These are phyloP conservation scores for Ypsolopha sequella DNA, from an alignment of 2,888 invertebrate species.

Conservation along the genomic window DNA sequence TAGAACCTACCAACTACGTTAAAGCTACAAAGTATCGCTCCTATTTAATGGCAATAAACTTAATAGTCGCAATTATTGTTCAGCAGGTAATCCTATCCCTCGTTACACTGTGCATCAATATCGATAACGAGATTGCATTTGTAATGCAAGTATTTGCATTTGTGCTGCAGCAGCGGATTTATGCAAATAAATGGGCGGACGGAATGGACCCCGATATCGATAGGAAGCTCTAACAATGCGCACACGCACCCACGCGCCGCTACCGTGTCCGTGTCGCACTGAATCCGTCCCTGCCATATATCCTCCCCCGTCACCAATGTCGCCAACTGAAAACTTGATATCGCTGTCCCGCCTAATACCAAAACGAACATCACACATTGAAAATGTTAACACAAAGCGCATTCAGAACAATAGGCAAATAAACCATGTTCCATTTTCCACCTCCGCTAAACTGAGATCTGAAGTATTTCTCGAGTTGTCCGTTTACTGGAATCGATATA, in stretches of 20 bases:
- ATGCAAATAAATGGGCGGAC: constrained; percentile 7
- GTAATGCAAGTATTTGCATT: constrained; percentile 8
- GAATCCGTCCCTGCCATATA: constrained; percentile 25
- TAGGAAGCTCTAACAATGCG: not conserved
- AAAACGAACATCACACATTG: constrained; percentile 17
- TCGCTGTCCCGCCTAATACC: constrained; percentile 15
- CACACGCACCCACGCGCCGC: constrained; percentile 28
- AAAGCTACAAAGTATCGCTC: not conserved
- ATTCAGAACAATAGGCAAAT: constrained; percentile 54
- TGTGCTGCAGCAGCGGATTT: not conserved
- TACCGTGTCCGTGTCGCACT: constrained; percentile 19
- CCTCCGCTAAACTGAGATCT: constrained; percentile 22
- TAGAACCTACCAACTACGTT: not conserved
- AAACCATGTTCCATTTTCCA: constrained; percentile 46
- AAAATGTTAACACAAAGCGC: constrained; percentile 31
- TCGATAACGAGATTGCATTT: constrained; percentile 15
- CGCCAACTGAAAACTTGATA: constrained; percentile 35
- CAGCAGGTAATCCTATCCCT: constrained; percentile 6
- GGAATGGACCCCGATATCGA: constrained; percentile 1
- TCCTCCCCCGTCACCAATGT: constrained; percentile 22
- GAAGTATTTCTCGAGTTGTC: constrained; percentile 25
- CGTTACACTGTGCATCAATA: constrained; percentile 8
- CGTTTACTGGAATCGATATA: constrained; percentile 19
- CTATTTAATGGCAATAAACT: constrained; percentile 6
- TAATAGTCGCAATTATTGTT: constrained; percentile 12